Percentiles rank a stretch among this genome's conserved stretches.
Evolutionary conservation across 92 coral and sea anemone genomes (phyloP).

Genomic region (Epizoanthus scotinus): DNA sequence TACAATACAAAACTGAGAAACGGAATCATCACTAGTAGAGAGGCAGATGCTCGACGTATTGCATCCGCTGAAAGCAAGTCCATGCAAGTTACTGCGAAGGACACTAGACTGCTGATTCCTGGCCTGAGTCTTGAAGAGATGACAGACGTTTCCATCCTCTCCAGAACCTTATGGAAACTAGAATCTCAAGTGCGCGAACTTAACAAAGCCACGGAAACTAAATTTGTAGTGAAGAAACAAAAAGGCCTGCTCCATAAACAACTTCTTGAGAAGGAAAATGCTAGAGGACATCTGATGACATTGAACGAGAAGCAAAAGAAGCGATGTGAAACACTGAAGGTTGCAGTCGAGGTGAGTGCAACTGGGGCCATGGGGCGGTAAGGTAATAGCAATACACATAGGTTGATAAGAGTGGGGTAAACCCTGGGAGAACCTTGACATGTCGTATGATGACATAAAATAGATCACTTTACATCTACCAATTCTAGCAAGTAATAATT

Average conservation of each 20-base stretch:
- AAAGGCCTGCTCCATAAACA: slow-evolving; percentile 72
- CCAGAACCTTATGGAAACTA: slow-evolving; percentile 58
- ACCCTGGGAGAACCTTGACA: too few species aligned
- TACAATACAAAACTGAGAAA: slow-evolving; percentile 60
- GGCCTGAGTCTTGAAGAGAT: slow-evolving; percentile 79
- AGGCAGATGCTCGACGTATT: slow-evolving; percentile 51
- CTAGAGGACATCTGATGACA: slow-evolving; percentile 46
- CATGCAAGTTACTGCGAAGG: slow-evolving; percentile 53
- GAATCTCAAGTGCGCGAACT: slow-evolving; percentile 69
- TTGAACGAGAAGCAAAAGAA: slow-evolving; percentile 62
- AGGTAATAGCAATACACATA: too few species aligned
- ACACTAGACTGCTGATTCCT: slow-evolving; percentile 70
- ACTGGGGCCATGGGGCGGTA: neutral
- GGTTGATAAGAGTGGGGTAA: too few species aligned
- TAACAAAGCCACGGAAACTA: slow-evolving; percentile 61
- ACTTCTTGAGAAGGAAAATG: slow-evolving; percentile 68
- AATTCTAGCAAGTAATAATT: too few species aligned
- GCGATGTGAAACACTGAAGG: slow-evolving; percentile 80
- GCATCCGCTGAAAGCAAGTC: slow-evolving; percentile 68
- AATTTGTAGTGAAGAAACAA: slow-evolving; percentile 70
- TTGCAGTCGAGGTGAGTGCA: slow-evolving; percentile 84
- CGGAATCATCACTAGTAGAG: slow-evolving; percentile 51
- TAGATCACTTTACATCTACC: too few species aligned
- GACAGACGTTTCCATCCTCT: slow-evolving; percentile 75
- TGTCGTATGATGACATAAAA: too few species aligned